A percentile compares a stretch with the other conserved stretches of the same genome.
Evolutionary conservation across 2,113 vertebrate genomes (phyloP).

Genomic region (Baryphthengus martii): DNA sequence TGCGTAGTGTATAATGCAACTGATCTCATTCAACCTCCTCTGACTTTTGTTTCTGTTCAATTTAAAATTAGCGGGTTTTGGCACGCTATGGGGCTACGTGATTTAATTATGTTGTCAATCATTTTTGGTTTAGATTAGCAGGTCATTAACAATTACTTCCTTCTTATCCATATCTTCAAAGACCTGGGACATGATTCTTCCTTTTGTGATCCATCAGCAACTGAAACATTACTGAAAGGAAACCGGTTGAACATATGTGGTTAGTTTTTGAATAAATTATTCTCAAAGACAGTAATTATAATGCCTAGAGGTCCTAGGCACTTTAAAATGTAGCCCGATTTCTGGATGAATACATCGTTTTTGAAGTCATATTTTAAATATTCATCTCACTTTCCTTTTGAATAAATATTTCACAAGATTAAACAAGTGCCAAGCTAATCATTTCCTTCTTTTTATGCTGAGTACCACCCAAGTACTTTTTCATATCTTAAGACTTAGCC

Average conservation of each 20-base stretch:
- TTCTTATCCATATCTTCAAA: slow-evolving; percentile 8
- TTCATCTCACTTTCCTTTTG: neutral
- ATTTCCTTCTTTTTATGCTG: neutral
- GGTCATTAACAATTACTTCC: slow-evolving; percentile 7
- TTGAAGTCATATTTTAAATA: neutral
- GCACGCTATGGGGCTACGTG: neutral
- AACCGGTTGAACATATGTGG: neutral
- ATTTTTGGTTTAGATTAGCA: slow-evolving; percentile 1
- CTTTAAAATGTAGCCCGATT: neutral
- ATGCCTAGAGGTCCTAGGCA: neutral
- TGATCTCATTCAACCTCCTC: neutral
- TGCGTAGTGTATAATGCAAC: neutral
- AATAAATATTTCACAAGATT: slow-evolving; percentile 2
- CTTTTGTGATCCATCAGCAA: slow-evolving; percentile 10
- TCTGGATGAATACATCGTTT: neutral
- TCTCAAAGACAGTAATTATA: neutral
- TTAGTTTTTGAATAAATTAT: neutral
- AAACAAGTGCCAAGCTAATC: neutral
- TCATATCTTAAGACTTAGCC: neutral
- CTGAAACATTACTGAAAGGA: neutral
- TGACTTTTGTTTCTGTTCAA: neutral
- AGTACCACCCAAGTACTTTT: neutral
- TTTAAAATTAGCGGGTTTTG: neutral
- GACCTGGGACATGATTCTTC: neutral
- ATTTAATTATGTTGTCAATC: neutral